Base-by-base conservation (phyloP, 2,888 invertebrate genomes). In the Pilophorus perplexus region DNA sequence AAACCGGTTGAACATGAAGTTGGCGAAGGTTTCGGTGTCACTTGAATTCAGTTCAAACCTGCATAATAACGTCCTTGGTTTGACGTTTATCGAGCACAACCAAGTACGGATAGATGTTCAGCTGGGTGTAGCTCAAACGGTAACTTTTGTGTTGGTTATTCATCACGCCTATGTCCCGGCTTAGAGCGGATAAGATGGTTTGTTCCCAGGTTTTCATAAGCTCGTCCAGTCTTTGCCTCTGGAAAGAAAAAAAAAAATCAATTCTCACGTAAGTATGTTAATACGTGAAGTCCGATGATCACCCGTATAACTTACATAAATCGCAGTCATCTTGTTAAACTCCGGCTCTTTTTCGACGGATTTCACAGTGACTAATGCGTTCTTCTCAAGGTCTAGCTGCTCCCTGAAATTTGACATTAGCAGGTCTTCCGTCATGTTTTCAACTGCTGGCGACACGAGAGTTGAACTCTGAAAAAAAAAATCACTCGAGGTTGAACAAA, bases 41-140 rank as follows among this genome's bases (percentile, higher is more conserved):
- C n/a, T n/a, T n/a, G n/a, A n/a, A n/a, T n/a, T n/a, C n/a, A n/a
- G n/a, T n/a, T n/a, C n/a, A n/a, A 83, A 76, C 90, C 55, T 82
- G 80, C 73, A 79, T 71, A 37, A 81, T 74, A 12, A 81, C 75
- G 54, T 79, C 77, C 2, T 78, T 77, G 72, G 78, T 80, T 20
- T 77, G 76, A n/a, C 77, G 73, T 1, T 75, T 71, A 33, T 75
- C 79, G 65, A 92, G 76, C 1, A 85, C 81, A 71, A 82, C 82
- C 5, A 92, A 79, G 75, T 87, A 92, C 0, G 91, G 90, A 74
- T 84, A 83, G n/a, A 88, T 78, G 16, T 82, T 82, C 73, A 86
- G 80, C 54, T 81, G 81, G 16, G 78, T 78, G 67, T 82, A 80
- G 0, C 81, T 80, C 1, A 77, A 77, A 20, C 67, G 67, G 12